Evolutionary conservation across 2,888 invertebrate genomes (phyloP), one percentile per base, ranked within the genome.

Genomic region (Drosophila birchii): DNA sequence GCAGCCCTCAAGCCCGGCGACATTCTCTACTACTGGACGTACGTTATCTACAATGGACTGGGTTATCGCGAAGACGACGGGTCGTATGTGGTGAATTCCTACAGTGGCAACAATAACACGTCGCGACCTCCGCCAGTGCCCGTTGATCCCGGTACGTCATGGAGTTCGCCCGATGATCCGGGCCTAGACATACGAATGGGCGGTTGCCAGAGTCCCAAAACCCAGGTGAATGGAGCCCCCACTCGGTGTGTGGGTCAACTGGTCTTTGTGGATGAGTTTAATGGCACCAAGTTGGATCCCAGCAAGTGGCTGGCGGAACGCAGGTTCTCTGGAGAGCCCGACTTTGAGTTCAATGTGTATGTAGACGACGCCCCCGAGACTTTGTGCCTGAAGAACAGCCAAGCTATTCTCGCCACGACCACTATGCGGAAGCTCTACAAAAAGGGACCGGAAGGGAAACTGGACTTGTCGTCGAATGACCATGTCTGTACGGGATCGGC

Each of bases 11-110:
- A 95, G 83, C 73, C 89, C 4, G 96, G 95, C 2, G 96, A 96
- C 86, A 93, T 93, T 14, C 92, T 96, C 23, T 95, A 96, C 90
- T 96, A 95, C 90, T 96, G 96, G 96, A 94, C 96, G 0, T 96
- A 95, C 81, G 95, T 96, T 1, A 94, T 95, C 79, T 95, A 95
- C 84, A 93, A 95, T 72, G 95, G 95, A 0, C 91, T 95, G 43
- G 96, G 96, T 1, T 96, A 96, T 89, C 93, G 95, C 47, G 94
- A 95, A 79, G 91, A 92, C 26, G 82, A 92, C 75, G 92, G 91
- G 20, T 81, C 72, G 1, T 91, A 72, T 75, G 80, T 89, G 9
- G 91, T 92, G 1, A 74, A 61, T 5, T 69, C 78, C 6, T 91
- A 85, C 57, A 78, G 72, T 41, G 72, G 63, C 34, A 41, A 39